phyloP scores from a whole-genome alignment of 2,113 vertebrate species.

The Turnix velox region DNA sequence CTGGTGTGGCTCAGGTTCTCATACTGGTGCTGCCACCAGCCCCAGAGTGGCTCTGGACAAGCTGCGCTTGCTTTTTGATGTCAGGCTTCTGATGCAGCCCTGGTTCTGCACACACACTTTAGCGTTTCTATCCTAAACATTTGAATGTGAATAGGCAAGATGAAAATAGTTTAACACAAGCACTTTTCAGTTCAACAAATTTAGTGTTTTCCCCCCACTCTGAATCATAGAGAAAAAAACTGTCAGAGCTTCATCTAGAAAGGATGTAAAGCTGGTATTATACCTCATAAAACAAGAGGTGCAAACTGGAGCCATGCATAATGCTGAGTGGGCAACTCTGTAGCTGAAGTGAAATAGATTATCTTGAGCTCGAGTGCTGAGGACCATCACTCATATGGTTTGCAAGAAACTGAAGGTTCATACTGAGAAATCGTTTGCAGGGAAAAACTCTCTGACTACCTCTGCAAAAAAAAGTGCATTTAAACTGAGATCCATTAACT shows the following conservation, averaged over 20 bases:
- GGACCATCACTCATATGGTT: slow-evolving; percentile 44
- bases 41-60: background rate
- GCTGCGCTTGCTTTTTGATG: background rate
- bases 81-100: background rate
- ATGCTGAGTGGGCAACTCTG: slow-evolving; percentile 48
- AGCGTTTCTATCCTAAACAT: background rate
- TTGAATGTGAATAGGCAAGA: background rate
- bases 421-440: slow-evolving; percentile 1
- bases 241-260: background rate
- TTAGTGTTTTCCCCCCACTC: background rate
- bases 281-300: slow-evolving; percentile 4
- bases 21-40: rapidly evolving
- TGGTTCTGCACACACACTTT: rapidly evolving
- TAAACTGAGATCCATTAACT: background rate
- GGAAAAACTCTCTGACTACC: background rate
- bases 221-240: slow-evolving; percentile 9
- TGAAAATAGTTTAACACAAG: background rate
- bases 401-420: slow-evolving; percentile 45
- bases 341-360: slow-evolving; percentile 36
- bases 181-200: background rate
- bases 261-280: background rate
- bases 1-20: background rate
- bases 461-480: background rate
- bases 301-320: background rate
- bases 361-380: background rate